These are phyloP conservation scores for Cecidostiba fungosa DNA, from an alignment of 2,888 invertebrate genomes.

Conservation along the genomic window DNA sequence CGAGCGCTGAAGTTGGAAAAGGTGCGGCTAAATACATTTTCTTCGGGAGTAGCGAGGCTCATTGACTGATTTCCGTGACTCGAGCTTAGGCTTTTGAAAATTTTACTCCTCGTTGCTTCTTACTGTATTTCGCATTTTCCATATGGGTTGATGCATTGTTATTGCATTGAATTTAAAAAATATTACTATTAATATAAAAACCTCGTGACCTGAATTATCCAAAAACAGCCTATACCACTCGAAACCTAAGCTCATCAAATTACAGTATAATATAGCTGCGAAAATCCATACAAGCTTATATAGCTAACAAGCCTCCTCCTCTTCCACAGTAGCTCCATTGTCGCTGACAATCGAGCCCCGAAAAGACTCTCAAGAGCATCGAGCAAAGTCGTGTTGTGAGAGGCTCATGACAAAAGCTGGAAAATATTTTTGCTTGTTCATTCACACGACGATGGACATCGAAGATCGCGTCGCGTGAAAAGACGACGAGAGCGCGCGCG, in stretches of 20 bases:
- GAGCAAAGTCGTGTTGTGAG: slow-evolving; percentile 48
- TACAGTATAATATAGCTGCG: background rate
- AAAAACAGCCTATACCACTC: background rate
- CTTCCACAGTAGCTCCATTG: slow-evolving; percentile 23
- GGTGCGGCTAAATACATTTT: slow-evolving; percentile 77
- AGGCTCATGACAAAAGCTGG: background rate
- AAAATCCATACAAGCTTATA: slow-evolving; percentile 8
- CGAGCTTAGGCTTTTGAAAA: slow-evolving; percentile 29
- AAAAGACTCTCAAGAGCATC: slow-evolving; percentile 46
- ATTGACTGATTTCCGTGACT: slow-evolving; percentile 60
- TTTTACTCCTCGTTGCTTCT: background rate
- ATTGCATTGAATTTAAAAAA: too few relatives aligned
- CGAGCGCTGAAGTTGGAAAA: slow-evolving; percentile 75
- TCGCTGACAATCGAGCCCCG: slow-evolving; percentile 30
- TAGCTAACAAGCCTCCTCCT: slow-evolving; percentile 36
- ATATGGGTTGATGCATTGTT: too few relatives aligned
- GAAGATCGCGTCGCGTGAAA: slow-evolving; percentile 6
- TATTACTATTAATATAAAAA: background rate
- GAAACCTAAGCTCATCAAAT: background rate
- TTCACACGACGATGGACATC: slow-evolving; percentile 43
- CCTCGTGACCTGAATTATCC: background rate
- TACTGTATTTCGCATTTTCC: too few relatives aligned
- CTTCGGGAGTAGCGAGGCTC: slow-evolving; percentile 61
- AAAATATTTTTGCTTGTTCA: slow-evolving; percentile 40
- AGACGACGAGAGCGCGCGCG: background rate